Percentiles rank a stretch among this genome's conserved stretches.
These are phyloP conservation scores for Lanistes nyassanus DNA, from an alignment of 1,140 invertebrate species.

Conservation along the genomic window DNA sequence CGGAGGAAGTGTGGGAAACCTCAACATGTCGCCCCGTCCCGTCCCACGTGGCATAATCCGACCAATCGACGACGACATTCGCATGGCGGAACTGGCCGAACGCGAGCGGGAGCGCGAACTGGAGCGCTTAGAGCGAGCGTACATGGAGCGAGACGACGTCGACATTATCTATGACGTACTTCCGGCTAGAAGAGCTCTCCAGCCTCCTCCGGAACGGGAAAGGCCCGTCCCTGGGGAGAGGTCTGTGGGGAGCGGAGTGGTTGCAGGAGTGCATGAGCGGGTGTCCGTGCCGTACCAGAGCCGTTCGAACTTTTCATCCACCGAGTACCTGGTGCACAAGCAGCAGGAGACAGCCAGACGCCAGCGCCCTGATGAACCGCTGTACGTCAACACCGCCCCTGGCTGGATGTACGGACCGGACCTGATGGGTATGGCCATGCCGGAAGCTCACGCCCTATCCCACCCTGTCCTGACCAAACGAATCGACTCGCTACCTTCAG, in stretches of 20 bases:
- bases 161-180: slow-evolving; percentile 22
- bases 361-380: slow-evolving; percentile 39
- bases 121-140: slow-evolving; percentile 7
- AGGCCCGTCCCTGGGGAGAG: neutral
- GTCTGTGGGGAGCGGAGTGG: neutral
- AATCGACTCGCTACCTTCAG: slow-evolving; percentile 31
- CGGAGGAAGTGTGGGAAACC: slow-evolving; percentile 11
- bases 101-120: slow-evolving; percentile 8
- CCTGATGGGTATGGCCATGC: neutral
- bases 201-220: neutral
- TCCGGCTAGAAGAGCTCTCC: neutral
- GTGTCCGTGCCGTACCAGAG: neutral
- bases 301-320: slow-evolving; percentile 59
- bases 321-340: slow-evolving; percentile 62
- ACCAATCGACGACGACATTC: slow-evolving; percentile 55
- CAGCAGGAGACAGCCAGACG: slow-evolving; percentile 48
- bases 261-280: neutral
- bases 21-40: slow-evolving; percentile 40
- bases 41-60: slow-evolving; percentile 67
- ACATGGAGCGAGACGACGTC: slow-evolving; percentile 20
- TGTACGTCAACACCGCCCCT: slow-evolving; percentile 28
- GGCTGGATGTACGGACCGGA: slow-evolving; percentile 14
- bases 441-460: slow-evolving; percentile 2
- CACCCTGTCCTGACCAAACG: slow-evolving; percentile 31
- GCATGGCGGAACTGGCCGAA: slow-evolving; percentile 30